These are phyloP conservation scores for Samia ricini DNA, from an alignment of 1,140 invertebrate species.

Conservation along the genomic window DNA sequence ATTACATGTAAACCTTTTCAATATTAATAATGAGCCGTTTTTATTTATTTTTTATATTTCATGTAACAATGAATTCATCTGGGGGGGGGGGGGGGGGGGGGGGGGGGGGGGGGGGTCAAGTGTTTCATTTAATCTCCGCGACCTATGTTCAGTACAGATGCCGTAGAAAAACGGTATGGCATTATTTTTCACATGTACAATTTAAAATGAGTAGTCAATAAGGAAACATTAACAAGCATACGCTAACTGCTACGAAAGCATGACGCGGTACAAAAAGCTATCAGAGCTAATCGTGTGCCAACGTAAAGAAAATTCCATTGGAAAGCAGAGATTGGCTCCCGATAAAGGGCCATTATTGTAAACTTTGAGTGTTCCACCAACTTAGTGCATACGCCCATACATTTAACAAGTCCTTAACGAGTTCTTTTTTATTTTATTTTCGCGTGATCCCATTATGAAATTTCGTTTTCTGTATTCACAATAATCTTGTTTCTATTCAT, in stretches of 20 bases:
- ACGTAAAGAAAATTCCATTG: conserved; percentile 63
- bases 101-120: no score
- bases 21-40: no score
- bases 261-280: conserved; percentile 62
- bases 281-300: conserved; percentile 66
- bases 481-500: no score
- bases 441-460: conserved; percentile 40
- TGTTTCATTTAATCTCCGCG: no score
- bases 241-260: conserved; percentile 35
- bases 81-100: no score
- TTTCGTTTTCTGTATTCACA: no score
- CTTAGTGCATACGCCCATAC: conserved; percentile 50
- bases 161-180: background rate
- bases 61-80: no score
- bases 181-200: background rate
- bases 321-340: conserved; percentile 45
- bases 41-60: no score
- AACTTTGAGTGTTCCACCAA: conserved; percentile 57
- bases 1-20: no score
- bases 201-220: conserved; percentile 8
- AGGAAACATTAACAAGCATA: background rate
- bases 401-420: conserved; percentile 66
- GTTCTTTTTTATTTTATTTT: conserved; percentile 60
- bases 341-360: conserved; percentile 62
- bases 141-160: no score